Percentiles rank a stretch among this genome's conserved stretches.
These are phyloP conservation scores for Daphoenositta chrysoptera DNA, from an alignment of 2,113 vertebrate species.

Conservation along the genomic window DNA sequence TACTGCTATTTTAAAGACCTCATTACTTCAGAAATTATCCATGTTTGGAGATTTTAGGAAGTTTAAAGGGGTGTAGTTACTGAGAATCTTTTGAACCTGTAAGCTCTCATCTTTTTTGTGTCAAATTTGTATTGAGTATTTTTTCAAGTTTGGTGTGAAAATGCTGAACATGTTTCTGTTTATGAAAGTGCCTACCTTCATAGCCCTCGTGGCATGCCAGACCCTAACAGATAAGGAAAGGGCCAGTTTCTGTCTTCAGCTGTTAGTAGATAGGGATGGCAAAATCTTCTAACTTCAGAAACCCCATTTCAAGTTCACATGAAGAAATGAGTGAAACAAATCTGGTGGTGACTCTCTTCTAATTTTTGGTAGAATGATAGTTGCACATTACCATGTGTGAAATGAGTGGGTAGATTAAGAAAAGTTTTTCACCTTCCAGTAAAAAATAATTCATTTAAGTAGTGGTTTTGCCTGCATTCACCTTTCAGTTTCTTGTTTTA, in stretches of 20 bases:
- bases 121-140: not conserved
- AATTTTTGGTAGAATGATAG: not conserved
- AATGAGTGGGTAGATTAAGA: not conserved
- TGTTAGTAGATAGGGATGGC: not conserved
- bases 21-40: not conserved
- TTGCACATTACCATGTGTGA: not conserved
- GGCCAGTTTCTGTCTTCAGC: not conserved
- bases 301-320: not conserved
- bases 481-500: not conserved
- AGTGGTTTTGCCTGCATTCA: slow-evolving; percentile 3
- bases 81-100: not conserved
- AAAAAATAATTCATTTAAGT: not conserved
- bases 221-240: not conserved
- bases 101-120: not conserved
- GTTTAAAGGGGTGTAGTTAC: not conserved
- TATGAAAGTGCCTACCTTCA: not conserved
- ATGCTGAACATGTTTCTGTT: not conserved
- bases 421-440: not conserved
- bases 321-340: not conserved
- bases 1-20: not conserved
- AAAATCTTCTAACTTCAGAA: not conserved
- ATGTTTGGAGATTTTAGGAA: not conserved
- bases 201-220: not conserved
- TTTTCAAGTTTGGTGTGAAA: not conserved
- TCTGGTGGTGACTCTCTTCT: not conserved